phyloP scores from a whole-genome alignment of 2,113 vertebrate genomes.

The Thomomys bottae region DNA sequence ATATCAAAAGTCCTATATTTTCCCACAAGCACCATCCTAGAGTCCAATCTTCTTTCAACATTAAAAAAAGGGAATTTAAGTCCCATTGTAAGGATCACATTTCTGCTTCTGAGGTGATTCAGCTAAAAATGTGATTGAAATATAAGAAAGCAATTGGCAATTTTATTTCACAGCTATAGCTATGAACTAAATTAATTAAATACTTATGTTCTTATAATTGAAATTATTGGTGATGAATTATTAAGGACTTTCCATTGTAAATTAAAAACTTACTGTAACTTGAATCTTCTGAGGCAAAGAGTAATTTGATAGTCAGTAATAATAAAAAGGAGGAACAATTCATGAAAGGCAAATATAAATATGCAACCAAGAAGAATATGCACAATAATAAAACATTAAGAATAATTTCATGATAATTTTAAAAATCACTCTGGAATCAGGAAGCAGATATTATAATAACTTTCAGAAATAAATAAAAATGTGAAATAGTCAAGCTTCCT shows the following conservation, averaged over 20 bases:
- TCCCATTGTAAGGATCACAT: neutral
- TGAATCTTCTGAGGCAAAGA: constrained; percentile 48
- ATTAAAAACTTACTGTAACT: constrained; percentile 6
- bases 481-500: neutral
- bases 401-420: neutral
- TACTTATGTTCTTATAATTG: constrained; percentile 50
- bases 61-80: neutral
- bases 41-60: neutral
- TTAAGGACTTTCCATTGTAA: constrained; percentile 53
- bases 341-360: constrained; percentile 59
- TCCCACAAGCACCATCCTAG: too few species aligned
- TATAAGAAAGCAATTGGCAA: neutral
- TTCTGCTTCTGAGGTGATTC: neutral
- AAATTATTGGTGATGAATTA: constrained; percentile 44
- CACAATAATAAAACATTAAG: constrained; percentile 1
- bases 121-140: neutral
- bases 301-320: constrained; percentile 74
- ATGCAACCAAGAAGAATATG: constrained; percentile 46
- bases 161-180: neutral
- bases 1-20: neutral
- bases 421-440: neutral
- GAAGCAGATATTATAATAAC: neutral
- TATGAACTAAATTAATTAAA: constrained; percentile 62
- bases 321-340: constrained; percentile 43
- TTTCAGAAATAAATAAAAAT: constrained; percentile 21